Base-by-base conservation (phyloP, 1,140 invertebrate species). In the Cecropterus lyciades region DNA sequence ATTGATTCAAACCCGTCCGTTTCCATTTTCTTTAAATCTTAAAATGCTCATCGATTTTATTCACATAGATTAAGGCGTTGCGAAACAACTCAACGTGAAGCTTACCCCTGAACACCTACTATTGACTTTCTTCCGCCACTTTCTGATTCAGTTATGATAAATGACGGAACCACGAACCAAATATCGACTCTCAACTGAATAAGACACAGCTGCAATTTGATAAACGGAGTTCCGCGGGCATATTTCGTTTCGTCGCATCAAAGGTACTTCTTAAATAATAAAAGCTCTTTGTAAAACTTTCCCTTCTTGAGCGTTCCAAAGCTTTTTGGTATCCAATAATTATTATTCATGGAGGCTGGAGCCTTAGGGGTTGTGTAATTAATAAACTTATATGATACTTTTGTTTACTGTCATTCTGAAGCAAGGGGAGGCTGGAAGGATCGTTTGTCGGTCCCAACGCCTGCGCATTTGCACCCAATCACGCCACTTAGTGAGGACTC, bases 321-420 rank as follows among this genome's bases (percentile, higher is more conserved):
- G 88, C 87, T 87, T 87, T 87, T 89, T 79, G 83, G 86, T 88
- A 91, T 89, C 82, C 86, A 79, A 86, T 88, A 91, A 91, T 90
- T 90, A 90, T 88, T 90, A 91, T 91, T 91, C 89, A 91, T 90
- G 85, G 82, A 84, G 85, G 77, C 84, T 84, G 75, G 77, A 84
- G 79, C 77, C 80, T 74, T 77, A 89, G 86, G 88, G 87, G 82
- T 73, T 77, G 77, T 87, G 84, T 91, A 90, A 91, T 91, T 91
- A 91, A 91, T 91, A 91, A 91, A 91, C 89, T 91, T 91, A 91
- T 91, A 90, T 91, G 89, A 91, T 89, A 89, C 87, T 91, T 91
- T 91, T 91, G 89, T 91, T 91, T 89, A 85, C 85, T 91, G 87
- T 91, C 89, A 87, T 80, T 60, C 72, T 81, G 83, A 85, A 80